Evolutionary conservation across 2,888 invertebrate species (phyloP), one percentile per base, ranked within the genome.

Genomic region (Amblyjoppa proteus): DNA sequence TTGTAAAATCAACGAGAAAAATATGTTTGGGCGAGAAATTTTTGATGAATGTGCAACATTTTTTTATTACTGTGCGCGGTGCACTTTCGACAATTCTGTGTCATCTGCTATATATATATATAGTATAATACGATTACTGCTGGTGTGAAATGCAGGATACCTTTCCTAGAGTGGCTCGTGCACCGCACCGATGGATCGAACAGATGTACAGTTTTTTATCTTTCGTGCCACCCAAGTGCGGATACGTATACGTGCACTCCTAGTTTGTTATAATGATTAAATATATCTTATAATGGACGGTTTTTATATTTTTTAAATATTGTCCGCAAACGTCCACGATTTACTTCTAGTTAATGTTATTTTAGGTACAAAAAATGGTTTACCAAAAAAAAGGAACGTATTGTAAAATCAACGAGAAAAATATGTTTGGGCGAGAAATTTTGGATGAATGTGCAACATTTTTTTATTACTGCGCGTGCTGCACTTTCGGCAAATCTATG

Each of bases 101-200:
- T 41, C 41, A 41, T 11, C 20, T 20, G 38, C 34, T 0, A 20
- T 20, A 20, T 20, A 20, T 20, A 20, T 20, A 20, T 20, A 20
- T 20, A 20, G 20, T 20, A 20, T 20, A 20, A 20, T 20, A 20
- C 20, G 20, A 20, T 20, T 20, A 20, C 20, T 20, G 20, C 61
- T 70, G 69, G 69, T 69, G 69, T 53, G 56, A 78, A 74, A 68
- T 61, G 38, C 31, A 53, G 56, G 45, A 25, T 25, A 69, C 58
- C 75, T 79, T 83, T 75, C 75, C 69, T 51, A 69, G 51, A n/a
- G 9, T 68, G 49, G 41, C 81, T 75, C 76, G 76, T 53, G 71
- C 76, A 38, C 53, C 16, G 16, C 53, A 20, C 1, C 53, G 20
- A 13, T 56, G 9, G 41, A 41, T 41, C 41, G 41, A 41, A 2